A percentile compares a stretch with the other conserved stretches of the same genome.
phyloP scores from a whole-genome alignment of 2,888 invertebrate species.

The Drosophila flavopinicola region DNA sequence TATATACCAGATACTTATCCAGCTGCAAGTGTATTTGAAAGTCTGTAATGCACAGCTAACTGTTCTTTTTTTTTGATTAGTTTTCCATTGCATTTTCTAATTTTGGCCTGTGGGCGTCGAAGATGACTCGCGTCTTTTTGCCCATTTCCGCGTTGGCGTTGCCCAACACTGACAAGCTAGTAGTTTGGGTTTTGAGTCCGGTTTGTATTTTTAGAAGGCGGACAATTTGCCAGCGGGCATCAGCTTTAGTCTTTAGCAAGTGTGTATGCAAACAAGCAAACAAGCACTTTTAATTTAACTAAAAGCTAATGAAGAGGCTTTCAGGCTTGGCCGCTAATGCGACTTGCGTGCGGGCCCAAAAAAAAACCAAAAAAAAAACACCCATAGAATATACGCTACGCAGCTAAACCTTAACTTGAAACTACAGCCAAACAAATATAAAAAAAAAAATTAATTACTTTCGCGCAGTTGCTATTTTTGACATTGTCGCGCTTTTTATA shows the following conservation, averaged over 20 bases:
- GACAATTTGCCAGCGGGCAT: conserved; percentile 32
- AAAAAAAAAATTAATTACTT: conserved; percentile 40
- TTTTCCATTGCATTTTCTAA: conserved; percentile 9
- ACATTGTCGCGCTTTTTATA: conserved; percentile 62
- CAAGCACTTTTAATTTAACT: conserved; percentile 66
- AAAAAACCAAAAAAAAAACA: conserved; percentile 14
- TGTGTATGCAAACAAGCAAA: conserved; percentile 10
- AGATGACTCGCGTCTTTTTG: conserved; percentile 6
- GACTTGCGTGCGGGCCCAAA: conserved; percentile 57
- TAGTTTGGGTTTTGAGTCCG: conserved; percentile 6
- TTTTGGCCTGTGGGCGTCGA: conserved; percentile 12
- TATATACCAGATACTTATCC: too few species aligned
- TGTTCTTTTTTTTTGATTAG: background rate
- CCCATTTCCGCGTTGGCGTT: conserved; percentile 19
- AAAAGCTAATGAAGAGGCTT: conserved; percentile 54
- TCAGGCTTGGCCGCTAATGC: conserved; percentile 60
- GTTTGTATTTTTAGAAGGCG: too few species aligned
- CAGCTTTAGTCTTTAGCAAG: conserved; percentile 8
- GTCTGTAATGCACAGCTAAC: background rate
- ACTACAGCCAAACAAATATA: conserved; percentile 26
- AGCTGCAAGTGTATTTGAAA: background rate
- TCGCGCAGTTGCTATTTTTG: conserved; percentile 11
- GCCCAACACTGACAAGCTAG: conserved; percentile 5
- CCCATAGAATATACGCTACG: conserved; percentile 28
- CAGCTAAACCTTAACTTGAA: conserved; percentile 15